Conservation (phyloP, 2,113 vertebrate genomes). For the Sylvia atricapilla region DNA sequence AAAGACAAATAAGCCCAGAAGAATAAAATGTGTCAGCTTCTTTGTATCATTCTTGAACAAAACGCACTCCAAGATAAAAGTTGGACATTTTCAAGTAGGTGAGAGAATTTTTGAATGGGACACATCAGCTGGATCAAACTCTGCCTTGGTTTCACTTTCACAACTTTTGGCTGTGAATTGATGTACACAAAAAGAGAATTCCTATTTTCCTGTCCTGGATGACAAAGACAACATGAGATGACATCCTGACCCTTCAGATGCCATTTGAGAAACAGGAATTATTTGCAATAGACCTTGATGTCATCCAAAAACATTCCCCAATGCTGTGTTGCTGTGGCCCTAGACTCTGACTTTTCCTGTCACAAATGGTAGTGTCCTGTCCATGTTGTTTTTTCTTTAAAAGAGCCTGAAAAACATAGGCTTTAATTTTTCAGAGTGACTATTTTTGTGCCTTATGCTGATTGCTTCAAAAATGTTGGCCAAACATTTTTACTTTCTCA, state of each 20-base stretch:
- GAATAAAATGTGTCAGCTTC: neutral
- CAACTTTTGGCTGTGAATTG: neutral
- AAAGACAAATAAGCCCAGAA: neutral
- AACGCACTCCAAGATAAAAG: neutral
- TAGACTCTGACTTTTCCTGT: neutral
- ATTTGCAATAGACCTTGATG: neutral
- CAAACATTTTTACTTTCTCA: neutral
- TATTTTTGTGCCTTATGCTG: neutral
- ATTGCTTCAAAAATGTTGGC: neutral
- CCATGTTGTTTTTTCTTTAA: neutral
- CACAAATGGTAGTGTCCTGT: neutral
- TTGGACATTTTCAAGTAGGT: neutral
- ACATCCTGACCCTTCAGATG: neutral
- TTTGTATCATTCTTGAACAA: neutral
- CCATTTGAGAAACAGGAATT: neutral
- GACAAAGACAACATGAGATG: neutral
- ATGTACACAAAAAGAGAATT: neutral
- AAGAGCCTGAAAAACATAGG: neutral
- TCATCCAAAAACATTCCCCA: neutral
- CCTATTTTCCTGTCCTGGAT: neutral
- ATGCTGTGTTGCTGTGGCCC: neutral
- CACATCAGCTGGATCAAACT: neutral
- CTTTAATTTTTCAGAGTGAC: neutral
- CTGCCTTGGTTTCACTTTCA: neutral
- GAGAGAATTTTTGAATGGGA: neutral